Evolutionary conservation across 2,888 invertebrate species (phyloP).

Genomic region (Acleris emargana): DNA sequence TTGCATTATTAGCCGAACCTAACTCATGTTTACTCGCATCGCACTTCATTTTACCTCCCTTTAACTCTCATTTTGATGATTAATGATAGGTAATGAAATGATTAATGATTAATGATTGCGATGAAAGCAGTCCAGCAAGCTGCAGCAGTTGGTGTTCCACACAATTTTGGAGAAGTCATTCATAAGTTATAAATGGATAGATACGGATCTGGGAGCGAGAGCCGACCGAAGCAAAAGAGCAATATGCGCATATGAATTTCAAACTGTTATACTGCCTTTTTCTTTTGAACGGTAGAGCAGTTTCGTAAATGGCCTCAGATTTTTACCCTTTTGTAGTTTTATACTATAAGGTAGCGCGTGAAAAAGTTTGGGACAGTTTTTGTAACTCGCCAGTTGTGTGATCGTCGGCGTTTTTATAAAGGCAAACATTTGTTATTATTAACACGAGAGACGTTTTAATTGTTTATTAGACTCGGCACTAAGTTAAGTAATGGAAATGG

Average conservation of each 20-base stretch:
- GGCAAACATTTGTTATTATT: too few relatives aligned
- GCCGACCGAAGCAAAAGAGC: too few relatives aligned
- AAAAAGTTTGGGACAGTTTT: slow-evolving; percentile 23
- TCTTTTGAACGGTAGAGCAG: slow-evolving; percentile 9
- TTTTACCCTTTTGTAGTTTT: slow-evolving; percentile 22
- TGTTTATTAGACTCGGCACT: not conserved
- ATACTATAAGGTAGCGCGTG: slow-evolving; percentile 10
- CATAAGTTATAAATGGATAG: slow-evolving; percentile 71
- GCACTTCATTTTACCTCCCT: slow-evolving; percentile 82
- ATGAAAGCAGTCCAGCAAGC: slow-evolving; percentile 72
- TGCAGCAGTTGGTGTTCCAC: slow-evolving; percentile 60
- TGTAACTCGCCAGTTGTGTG: slow-evolving; percentile 1
- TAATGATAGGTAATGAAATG: slow-evolving; percentile 61
- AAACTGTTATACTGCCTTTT: too few relatives aligned
- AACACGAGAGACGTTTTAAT: not conserved
- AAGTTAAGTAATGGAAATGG: too few relatives aligned
- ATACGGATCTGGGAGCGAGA: not conserved
- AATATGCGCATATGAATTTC: too few relatives aligned
- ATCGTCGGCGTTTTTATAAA: too few relatives aligned
- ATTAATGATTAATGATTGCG: slow-evolving; percentile 75
- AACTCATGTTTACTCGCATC: slow-evolving; percentile 72
- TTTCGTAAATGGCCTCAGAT: slow-evolving; percentile 20
- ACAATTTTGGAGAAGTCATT: slow-evolving; percentile 76
- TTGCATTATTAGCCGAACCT: slow-evolving; percentile 73
- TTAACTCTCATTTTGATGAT: slow-evolving; percentile 82